phyloP scores from a whole-genome alignment of 1,140 invertebrate species.

The Penaeus japonicus region DNA sequence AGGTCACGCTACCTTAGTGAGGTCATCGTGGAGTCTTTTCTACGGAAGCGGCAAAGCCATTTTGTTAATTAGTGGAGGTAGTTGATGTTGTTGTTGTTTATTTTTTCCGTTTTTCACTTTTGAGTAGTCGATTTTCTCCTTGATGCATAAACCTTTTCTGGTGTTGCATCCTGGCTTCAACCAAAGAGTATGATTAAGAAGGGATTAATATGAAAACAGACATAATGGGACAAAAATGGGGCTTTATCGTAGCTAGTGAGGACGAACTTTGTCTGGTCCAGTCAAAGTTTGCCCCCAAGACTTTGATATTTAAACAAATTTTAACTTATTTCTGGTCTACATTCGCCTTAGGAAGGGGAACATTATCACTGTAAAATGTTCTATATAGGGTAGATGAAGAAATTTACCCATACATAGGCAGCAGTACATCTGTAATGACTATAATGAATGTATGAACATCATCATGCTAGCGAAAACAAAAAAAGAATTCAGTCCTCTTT shows the following conservation, averaged over 20 bases:
- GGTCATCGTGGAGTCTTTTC: no score
- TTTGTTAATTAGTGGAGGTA: conserved; percentile 13
- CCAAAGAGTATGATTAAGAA: conserved; percentile 8
- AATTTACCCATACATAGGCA: background rate
- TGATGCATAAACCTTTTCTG: background rate
- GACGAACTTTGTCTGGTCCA: conserved; percentile 14
- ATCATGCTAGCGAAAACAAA: background rate
- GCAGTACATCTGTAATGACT: background rate
- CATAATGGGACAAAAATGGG: background rate
- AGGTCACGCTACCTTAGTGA: no score
- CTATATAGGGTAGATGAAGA: background rate
- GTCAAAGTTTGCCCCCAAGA: background rate
- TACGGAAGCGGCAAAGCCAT: conserved; percentile 6
- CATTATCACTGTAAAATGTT: background rate
- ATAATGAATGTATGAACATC: background rate
- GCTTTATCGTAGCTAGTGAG: background rate
- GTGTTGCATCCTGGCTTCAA: conserved; percentile 17
- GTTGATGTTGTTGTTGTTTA: conserved; percentile 22
- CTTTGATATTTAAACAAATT: background rate
- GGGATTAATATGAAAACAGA: background rate
- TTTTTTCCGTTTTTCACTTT: background rate
- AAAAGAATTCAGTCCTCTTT: background rate
- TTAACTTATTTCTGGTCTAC: conserved; percentile 4
- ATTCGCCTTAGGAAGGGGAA: conserved; percentile 14
- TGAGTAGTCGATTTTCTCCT: background rate